These are phyloP conservation scores for Ephydatia muelleri DNA, from an alignment of 37 sponge, comb jelly and placozoan genomes.

Conservation along the genomic window DNA sequence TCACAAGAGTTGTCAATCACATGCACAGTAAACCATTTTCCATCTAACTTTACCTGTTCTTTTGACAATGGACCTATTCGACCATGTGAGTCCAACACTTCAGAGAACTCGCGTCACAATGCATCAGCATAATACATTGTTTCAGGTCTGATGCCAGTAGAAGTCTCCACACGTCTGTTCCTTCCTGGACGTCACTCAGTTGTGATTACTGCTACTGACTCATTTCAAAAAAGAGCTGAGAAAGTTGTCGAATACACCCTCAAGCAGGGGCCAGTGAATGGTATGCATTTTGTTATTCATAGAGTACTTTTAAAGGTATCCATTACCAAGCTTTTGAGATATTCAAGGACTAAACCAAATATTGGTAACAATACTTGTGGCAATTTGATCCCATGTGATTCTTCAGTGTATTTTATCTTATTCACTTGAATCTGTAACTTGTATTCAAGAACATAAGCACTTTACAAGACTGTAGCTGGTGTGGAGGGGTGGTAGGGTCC, in stretches of 20 bases:
- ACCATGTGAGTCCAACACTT: background rate
- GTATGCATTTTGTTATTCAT: background rate
- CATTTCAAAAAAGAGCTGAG: background rate
- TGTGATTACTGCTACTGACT: background rate
- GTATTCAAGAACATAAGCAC: no score
- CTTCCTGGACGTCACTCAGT: background rate
- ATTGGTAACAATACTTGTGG: no score
- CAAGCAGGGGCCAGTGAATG: background rate
- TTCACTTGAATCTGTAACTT: no score
- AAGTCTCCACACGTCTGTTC: background rate
- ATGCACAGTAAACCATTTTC: background rate
- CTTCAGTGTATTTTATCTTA: no score
- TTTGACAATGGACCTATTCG: background rate
- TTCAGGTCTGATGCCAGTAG: background rate
- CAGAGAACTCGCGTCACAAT: background rate
- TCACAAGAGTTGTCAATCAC: background rate
- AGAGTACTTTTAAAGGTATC: no score
- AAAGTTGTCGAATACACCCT: background rate
- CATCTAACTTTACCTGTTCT: background rate
- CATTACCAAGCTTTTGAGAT: no score
- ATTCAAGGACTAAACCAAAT: no score
- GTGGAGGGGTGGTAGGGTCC: no score
- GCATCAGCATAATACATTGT: background rate
- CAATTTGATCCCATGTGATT: no score
- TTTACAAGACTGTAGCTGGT: no score